Percentiles rank a stretch among this genome's conserved stretches.
Conservation (phyloP, 2,797 vertebrate species). For the Melanotaenia pygmaea region DNA sequence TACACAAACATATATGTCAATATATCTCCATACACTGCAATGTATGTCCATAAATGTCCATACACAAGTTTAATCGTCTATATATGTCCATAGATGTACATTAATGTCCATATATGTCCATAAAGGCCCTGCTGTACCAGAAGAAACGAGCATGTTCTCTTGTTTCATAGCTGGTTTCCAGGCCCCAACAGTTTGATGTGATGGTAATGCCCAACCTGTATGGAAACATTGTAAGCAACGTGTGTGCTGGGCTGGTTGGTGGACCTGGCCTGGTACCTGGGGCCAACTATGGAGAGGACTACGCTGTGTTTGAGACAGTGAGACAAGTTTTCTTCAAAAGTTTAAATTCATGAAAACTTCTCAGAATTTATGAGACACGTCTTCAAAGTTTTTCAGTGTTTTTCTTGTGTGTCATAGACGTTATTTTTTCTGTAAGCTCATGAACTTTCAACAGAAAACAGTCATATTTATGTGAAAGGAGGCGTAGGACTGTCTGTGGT, state of each 20-base stretch:
- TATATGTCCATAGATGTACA: too few species aligned
- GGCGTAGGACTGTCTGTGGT: too few species aligned
- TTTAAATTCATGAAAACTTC: background rate
- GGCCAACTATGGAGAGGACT: conserved; percentile 91
- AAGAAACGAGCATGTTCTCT: background rate
- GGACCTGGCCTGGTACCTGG: conserved; percentile 94
- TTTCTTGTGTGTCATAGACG: background rate
- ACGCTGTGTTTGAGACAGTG: conserved; percentile 95
- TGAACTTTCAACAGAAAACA: background rate
- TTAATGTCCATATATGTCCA: too few species aligned
- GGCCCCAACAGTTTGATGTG: conserved; percentile 94
- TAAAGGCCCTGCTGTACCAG: background rate
- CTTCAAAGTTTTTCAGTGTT: too few species aligned
- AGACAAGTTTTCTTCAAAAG: conserved; percentile 44
- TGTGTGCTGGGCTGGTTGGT: conserved; percentile 93
- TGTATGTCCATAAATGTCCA: too few species aligned
- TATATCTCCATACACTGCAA: too few species aligned
- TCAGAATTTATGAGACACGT: too few species aligned
- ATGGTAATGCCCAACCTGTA: conserved; percentile 98
- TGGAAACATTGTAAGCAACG: conserved; percentile 95
- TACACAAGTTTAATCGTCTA: too few species aligned
- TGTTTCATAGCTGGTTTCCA: conserved; percentile 82
- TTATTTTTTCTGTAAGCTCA: too few species aligned
- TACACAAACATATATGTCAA: too few species aligned
- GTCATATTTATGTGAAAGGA: too few species aligned